These are phyloP conservation scores for Agelastica alni DNA, from an alignment of 2,888 invertebrate genomes.

Conservation along the genomic window DNA sequence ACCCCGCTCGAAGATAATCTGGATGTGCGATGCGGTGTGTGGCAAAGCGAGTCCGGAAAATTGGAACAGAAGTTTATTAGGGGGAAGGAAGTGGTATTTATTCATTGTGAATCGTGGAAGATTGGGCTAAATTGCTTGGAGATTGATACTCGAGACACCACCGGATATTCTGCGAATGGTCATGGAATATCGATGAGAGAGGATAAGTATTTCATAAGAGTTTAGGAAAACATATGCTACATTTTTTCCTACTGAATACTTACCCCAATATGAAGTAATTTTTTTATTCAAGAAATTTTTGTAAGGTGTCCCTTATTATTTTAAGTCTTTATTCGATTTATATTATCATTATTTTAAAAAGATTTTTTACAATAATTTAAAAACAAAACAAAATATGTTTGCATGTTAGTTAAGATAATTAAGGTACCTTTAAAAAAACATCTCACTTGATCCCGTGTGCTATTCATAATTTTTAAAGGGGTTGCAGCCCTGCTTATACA, in stretches of 20 bases:
- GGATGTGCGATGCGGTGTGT: constrained; percentile 7
- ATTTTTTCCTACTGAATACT: too few relatives aligned
- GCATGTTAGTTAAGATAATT: too few relatives aligned
- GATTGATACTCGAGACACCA: constrained; percentile 19
- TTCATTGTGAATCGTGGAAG: constrained; percentile 21
- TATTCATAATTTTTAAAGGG: too few relatives aligned
- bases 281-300: too few relatives aligned
- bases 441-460: too few relatives aligned
- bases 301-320: too few relatives aligned
- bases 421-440: too few relatives aligned
- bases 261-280: too few relatives aligned
- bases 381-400: too few relatives aligned
- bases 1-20: constrained; percentile 19
- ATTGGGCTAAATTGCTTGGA: constrained; percentile 23
- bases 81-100: constrained; percentile 23
- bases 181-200: constrained; percentile 15
- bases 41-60: constrained; percentile 18
- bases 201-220: neutral
- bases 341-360: neutral
- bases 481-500: too few relatives aligned
- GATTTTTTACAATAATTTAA: too few relatives aligned
- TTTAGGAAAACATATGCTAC: neutral
- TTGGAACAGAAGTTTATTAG: constrained; percentile 24
- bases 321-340: too few relatives aligned
- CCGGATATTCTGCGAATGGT: constrained; percentile 14